Conservation (phyloP, 1,140 invertebrate species). For the Drosophila chauvacae region DNA sequence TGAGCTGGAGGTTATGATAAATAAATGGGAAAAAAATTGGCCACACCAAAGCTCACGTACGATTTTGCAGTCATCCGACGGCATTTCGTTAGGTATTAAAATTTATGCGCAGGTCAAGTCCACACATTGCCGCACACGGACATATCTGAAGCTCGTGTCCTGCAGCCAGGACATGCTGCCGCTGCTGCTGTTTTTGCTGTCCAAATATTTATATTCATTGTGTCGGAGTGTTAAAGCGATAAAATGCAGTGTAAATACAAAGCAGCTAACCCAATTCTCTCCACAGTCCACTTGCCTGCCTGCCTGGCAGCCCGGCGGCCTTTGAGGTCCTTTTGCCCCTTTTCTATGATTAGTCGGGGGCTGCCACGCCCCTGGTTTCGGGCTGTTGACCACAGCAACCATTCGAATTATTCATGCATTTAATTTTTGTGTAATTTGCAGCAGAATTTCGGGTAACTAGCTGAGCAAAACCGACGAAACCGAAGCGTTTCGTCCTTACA, state of each 20-base stretch:
- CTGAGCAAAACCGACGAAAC: conserved; percentile 64
- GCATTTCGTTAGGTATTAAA: conserved; percentile 76
- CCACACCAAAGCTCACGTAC: conserved; percentile 52
- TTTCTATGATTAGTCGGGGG: conserved; percentile 62
- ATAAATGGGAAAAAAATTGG: conserved; percentile 54
- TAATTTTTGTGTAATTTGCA: conserved; percentile 83
- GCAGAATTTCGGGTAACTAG: conserved; percentile 71
- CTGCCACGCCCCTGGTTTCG: conserved; percentile 43
- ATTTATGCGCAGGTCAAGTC: conserved; percentile 79
- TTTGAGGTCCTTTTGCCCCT: conserved; percentile 31
- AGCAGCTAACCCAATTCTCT: conserved; percentile 53
- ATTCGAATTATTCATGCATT: conserved; percentile 82
- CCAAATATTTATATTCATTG: conserved; percentile 83
- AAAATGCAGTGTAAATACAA: conserved; percentile 82
- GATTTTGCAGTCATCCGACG: conserved; percentile 41
- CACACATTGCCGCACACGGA: conserved; percentile 45
- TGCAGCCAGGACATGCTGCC: conserved; percentile 52
- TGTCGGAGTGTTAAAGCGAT: conserved; percentile 83
- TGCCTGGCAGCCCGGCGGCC: conserved; percentile 1
- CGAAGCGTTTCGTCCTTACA: conserved; percentile 62
- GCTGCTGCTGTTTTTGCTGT: conserved; percentile 77
- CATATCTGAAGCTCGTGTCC: conserved; percentile 67
- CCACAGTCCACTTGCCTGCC: neutral
- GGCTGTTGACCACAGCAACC: conserved; percentile 75
- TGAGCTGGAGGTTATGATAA: conserved; percentile 34